phyloP scores from a whole-genome alignment of 2,797 vertebrate genomes.

The Myotis daubentonii region DNA sequence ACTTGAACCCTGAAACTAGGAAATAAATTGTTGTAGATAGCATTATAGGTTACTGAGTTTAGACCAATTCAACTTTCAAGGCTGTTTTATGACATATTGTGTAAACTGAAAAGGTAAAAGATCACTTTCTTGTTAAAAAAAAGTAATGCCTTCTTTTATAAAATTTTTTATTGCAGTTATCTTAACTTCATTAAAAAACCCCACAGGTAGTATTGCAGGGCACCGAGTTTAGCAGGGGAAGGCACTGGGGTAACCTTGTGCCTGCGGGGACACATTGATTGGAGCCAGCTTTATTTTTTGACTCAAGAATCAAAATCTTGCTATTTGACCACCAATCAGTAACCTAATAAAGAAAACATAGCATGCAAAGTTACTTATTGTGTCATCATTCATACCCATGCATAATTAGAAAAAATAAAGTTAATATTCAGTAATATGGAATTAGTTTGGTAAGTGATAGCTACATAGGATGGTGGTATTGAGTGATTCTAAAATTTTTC shows the following conservation, averaged over 20 bases:
- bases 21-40: constrained; percentile 33
- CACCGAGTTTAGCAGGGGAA: background rate
- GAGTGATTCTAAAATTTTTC: background rate
- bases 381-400: background rate
- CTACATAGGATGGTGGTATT: background rate
- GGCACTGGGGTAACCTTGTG: background rate
- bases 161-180: background rate
- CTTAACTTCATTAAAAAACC: constrained; percentile 1
- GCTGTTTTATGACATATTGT: constrained; percentile 36
- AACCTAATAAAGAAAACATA: constrained; percentile 3
- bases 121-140: background rate
- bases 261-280: background rate
- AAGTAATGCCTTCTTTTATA: background rate
- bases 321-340: background rate
- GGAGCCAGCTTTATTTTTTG: background rate
- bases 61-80: background rate
- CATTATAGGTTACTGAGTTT: constrained; percentile 15
- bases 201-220: background rate
- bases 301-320: constrained; percentile 40
- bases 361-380: background rate
- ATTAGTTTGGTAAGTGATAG: background rate
- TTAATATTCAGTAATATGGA: background rate
- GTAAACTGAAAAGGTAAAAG: background rate
- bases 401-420: constrained; percentile 31
- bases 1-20: background rate